These are phyloP conservation scores for mouse (Mus musculus) DNA, from an alignment of 2,113 vertebrate genomes.

Conservation along the genomic window GRCm39 chr12:75674001-75674500, in stretches of 20 bases:
- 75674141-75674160: background rate
- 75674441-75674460: background rate
- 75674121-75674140: background rate
- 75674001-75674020: too few species aligned
- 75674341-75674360: background rate
- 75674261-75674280: background rate
- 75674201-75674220: background rate
- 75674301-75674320: too few species aligned
- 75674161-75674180: background rate
- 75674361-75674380: background rate
- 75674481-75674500: background rate
- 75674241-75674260: background rate
- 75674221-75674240: background rate
- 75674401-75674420: background rate
- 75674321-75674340: too few species aligned
- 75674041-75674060: background rate
- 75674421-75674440: background rate
- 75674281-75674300: background rate
- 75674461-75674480: background rate
- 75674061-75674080: background rate
- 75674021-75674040: background rate
- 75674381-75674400: background rate
- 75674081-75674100: background rate
- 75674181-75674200: background rate
- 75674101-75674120: background rate